Conservation (phyloP, 2,888 invertebrate species). For the Blastobasis lacticolella region DNA sequence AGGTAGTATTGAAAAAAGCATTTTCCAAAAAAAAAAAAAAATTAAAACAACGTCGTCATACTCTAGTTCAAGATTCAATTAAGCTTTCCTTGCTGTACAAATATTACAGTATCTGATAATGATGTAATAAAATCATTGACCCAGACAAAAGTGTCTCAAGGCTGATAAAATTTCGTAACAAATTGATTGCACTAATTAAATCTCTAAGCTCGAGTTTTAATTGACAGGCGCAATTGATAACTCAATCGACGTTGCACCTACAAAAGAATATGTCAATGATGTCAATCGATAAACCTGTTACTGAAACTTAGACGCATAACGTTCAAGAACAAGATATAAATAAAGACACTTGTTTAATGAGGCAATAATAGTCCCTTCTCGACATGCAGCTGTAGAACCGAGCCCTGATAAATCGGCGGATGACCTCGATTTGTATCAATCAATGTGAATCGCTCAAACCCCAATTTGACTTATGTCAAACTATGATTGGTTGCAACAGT, state of each 20-base stretch:
- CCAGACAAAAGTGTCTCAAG: no score
- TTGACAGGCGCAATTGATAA: slow-evolving; percentile 1
- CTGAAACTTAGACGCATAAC: neutral
- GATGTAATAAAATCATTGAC: no score
- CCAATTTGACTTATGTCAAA: slow-evolving; percentile 68
- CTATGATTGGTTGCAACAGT: slow-evolving; percentile 70
- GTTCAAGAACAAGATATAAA: neutral
- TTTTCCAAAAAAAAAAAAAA: no score
- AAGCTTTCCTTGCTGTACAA: no score
- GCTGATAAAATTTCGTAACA: no score
- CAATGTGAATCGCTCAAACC: slow-evolving; percentile 58
- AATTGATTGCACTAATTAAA: no score
- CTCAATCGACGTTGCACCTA: neutral
- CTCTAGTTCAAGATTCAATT: no score
- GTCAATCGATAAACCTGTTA: neutral
- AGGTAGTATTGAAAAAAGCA: no score
- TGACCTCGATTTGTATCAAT: slow-evolving; percentile 68
- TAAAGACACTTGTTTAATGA: slow-evolving; percentile 25
- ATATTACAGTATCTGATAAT: no score
- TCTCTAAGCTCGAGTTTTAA: neutral
- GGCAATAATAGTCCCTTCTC: slow-evolving; percentile 34
- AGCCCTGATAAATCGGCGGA: slow-evolving; percentile 58
- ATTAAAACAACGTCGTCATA: no score
- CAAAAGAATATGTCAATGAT: neutral
- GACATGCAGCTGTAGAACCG: slow-evolving; percentile 28